Evolutionary conservation across 92 coral and sea anemone genomes (phyloP), one percentile per base, ranked within the genome.

Genomic region (Epizoanthus fatuus): DNA sequence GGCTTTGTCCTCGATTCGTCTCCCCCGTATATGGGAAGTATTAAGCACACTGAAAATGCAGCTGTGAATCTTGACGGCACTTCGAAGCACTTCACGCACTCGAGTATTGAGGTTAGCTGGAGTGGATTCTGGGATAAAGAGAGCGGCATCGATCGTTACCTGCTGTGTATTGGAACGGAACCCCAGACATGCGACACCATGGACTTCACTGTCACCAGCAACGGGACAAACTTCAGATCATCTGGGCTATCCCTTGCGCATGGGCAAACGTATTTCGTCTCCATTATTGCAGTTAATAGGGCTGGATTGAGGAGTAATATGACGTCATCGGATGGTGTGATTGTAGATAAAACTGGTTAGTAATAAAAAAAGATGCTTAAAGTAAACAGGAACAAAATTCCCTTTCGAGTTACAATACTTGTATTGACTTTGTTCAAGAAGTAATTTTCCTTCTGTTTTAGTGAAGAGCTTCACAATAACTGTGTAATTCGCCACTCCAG

Each of bases 91-190:
- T 97, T 97, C 68, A 92, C 96, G 3, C 75, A 91, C 69, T 90
- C 99, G 14, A 89, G 39, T 58, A 74, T 97, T 32, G 83, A 86
- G 3, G 97, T 91, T 3, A 65, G 77, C 38, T 97, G 97, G 98
- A 62, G 75, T 19, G 97, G 99, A 13, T 97, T 97, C 84, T 80
- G 93, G 86, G 99, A 97, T 80, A 88, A 86, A 68, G 98, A 97
- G 84, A 95, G 93, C 54, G 81, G 90, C 0, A 82, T 97, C 16
- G 19, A 47, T 47, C 90, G 71, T 22, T 95, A 95, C 62, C 29
- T 74, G 58, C 57, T 97, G n/a, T 97, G 99, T 76, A 85, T 95
- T 42, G 98, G 98, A 25, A 93, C 88, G 9, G 75, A 74, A 20
- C 91, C 95, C 8, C 91, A 85, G 12, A 70, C 44, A n/a, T 97